Base-by-base conservation (phyloP, 53 echinoderm and acorn worm genomes). In the Temnopleurus reevesii region DNA sequence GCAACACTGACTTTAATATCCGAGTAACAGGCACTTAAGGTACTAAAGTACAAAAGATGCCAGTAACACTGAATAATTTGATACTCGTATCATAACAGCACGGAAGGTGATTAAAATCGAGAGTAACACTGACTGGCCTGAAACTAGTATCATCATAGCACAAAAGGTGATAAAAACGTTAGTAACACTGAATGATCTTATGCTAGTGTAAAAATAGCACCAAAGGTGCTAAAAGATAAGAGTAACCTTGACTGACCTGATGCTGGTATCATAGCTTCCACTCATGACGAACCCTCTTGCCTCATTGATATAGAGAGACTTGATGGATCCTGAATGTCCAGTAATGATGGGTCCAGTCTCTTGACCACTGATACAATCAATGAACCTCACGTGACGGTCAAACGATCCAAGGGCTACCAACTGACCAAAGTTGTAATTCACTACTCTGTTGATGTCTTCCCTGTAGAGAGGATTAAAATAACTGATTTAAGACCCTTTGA, bases 241-340 rank as follows among this genome's bases (percentile, higher is more conserved):
- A 1, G 49, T 12, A 49, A 49, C 15, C 15, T 49, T 49, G 0
- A 49, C 90, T 83, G 8, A 99, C 99, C 99, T 99, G 35, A 99
- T 99, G 46, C 99, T 99, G 4, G 96, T 99, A 55, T 99, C 99
- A 93, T 90, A 99, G 81, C 99, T 96, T 1, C 96, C 99, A 88
- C 94, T 99, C 71, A 99, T 90, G 17, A 96, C 94, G 90, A 93
- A 96, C 21, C 94, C 94, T 55, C 91, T 46, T 8, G 89, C 92
- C 65, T 96, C 99, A 55, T 99, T 93, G 34, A 94, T 96, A 76
- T 90, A 96, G 21, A 99, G 89, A 23, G 96, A 94, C 76, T 92
- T 94, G 49, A 99, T 93, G 24, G 99, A 99, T 15, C 99, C 99
- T 29, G 99, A 94, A 91, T 99, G 99, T 24, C 99, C 99, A 2